Percentiles rank a stretch among this genome's conserved stretches.
Conservation (phyloP, 1,140 invertebrate genomes). For the Spodoptera frugiperda region DNA sequence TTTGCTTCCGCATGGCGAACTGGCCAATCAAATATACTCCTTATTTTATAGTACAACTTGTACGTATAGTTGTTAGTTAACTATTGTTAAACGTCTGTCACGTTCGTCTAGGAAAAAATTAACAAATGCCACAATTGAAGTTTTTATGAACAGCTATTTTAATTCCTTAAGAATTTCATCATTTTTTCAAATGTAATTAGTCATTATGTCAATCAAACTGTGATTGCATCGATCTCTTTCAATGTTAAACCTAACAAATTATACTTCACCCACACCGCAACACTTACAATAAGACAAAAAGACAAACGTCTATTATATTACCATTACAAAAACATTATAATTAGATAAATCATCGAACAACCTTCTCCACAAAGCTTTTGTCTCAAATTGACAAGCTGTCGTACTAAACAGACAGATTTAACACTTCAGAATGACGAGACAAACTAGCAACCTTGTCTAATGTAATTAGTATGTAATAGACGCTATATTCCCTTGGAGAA, state of each 20-base stretch:
- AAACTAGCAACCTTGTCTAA: constrained; percentile 21
- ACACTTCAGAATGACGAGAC: background rate
- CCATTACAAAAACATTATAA: constrained; percentile 1
- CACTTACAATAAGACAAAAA: too few relatives aligned
- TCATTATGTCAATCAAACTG: too few relatives aligned
- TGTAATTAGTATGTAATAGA: constrained; percentile 45
- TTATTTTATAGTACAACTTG: constrained; percentile 3
- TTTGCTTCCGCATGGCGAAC: constrained; percentile 19
- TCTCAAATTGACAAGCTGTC: background rate
- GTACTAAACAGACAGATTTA: background rate
- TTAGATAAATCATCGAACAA: background rate
- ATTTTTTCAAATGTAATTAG: too few relatives aligned
- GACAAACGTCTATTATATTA: background rate
- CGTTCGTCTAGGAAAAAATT: background rate
- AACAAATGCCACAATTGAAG: background rate
- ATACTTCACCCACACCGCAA: too few relatives aligned
- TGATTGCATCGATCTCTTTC: too few relatives aligned
- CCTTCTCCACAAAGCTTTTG: background rate
- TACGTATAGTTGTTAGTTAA: constrained; percentile 17
- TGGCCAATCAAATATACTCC: constrained; percentile 16
- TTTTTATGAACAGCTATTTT: too few relatives aligned
- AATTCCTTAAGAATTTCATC: too few relatives aligned
- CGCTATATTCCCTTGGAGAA: constrained; percentile 37
- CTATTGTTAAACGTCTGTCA: constrained; percentile 12
- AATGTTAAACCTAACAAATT: too few relatives aligned